A percentile compares a stretch with the other conserved stretches of the same genome.
Conservation (phyloP, 2,113 vertebrate genomes). For the Gobiocypris rarus region DNA sequence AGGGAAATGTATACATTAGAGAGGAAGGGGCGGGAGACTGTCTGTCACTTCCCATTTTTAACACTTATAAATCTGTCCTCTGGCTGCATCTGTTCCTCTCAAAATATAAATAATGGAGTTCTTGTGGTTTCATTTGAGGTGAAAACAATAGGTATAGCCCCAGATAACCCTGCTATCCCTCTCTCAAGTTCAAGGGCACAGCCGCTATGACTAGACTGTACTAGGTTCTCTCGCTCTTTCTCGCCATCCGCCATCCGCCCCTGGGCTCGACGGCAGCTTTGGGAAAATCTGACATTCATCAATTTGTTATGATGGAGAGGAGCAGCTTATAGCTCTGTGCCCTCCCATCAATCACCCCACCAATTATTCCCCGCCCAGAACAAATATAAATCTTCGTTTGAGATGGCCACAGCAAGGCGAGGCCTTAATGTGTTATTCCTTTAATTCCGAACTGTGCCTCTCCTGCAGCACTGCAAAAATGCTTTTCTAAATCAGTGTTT, state of each 20-base stretch:
- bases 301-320: conserved; percentile 55
- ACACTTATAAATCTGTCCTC: conserved; percentile 32
- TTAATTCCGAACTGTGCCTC: conserved; percentile 20
- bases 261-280: conserved; percentile 45
- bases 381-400: conserved; percentile 52
- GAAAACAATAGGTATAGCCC: conserved; percentile 34
- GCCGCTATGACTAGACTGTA: neutral
- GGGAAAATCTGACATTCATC: conserved; percentile 52
- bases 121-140: conserved; percentile 19
- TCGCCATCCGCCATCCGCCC: neutral
- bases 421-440: conserved; percentile 38
- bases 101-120: conserved; percentile 44
- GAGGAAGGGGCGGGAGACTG: neutral
- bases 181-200: conserved; percentile 36
- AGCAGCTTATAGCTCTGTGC: conserved; percentile 31
- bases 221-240: conserved; percentile 27
- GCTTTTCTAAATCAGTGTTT: neutral
- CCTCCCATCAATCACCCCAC: conserved; percentile 43
- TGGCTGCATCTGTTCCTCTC: conserved; percentile 25
- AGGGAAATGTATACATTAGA: conserved; percentile 30
- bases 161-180: conserved; percentile 19
- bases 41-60: conserved; percentile 30
- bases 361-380: conserved; percentile 48
- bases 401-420: conserved; percentile 25
- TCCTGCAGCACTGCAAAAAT: neutral